Percentiles rank a stretch among this genome's conserved stretches.
phyloP scores from a whole-genome alignment of 2,113 vertebrate species.

The Mobula hypostoma region DNA sequence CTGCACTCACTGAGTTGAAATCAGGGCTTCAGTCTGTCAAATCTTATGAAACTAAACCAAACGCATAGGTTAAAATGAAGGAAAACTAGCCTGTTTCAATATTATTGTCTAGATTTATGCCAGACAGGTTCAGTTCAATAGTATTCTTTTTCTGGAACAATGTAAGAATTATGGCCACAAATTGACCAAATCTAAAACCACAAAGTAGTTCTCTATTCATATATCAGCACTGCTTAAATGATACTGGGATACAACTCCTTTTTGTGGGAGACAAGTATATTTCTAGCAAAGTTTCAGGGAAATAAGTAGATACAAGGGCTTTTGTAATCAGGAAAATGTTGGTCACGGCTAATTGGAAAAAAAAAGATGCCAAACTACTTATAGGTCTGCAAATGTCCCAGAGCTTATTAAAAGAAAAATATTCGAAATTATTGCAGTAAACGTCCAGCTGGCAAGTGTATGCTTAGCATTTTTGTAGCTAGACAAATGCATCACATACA shows the following conservation, averaged over 20 bases:
- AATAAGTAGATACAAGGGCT: background rate
- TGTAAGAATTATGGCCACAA: background rate
- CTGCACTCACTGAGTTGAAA: background rate
- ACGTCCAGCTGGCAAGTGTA: slow-evolving; percentile 11
- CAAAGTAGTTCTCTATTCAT: background rate
- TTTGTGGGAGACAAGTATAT: slow-evolving; percentile 1
- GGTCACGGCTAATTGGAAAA: background rate
- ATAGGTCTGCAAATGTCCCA: background rate
- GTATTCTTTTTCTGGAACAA: background rate
- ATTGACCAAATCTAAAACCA: background rate
- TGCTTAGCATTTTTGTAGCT: background rate
- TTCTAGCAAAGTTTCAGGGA: background rate
- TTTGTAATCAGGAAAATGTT: background rate
- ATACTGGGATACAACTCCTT: background rate
- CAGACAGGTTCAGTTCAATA: background rate
- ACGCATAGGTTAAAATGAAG: background rate
- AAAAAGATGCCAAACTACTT: slow-evolving; percentile 14
- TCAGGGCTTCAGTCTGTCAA: background rate
- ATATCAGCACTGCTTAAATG: background rate
- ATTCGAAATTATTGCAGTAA: slow-evolving; percentile 3
- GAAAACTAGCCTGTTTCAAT: background rate
- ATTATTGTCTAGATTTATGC: background rate
- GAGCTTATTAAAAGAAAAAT: slow-evolving; percentile 12
- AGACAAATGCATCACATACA: background rate
- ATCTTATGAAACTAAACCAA: background rate